These are phyloP conservation scores for Vombatus ursinus DNA, from an alignment of 2,113 vertebrate species.

Conservation along the genomic window DNA sequence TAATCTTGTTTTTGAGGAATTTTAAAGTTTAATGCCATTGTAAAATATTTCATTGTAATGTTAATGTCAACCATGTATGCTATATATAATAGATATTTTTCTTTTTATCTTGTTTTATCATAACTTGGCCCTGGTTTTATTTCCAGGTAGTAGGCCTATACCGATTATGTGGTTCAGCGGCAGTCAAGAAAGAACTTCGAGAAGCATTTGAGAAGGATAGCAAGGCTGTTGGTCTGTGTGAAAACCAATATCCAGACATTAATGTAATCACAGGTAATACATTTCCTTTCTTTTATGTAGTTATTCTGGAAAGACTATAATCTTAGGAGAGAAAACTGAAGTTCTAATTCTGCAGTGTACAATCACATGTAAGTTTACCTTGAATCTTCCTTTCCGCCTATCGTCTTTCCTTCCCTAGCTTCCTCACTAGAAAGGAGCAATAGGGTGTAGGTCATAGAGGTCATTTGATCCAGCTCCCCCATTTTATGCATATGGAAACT, in stretches of 20 bases:
- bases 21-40: neutral
- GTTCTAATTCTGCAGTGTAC: slow-evolving; percentile 9
- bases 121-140: slow-evolving; percentile 40
- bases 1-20: slow-evolving; percentile 30
- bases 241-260: slow-evolving; percentile 95
- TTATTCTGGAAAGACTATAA: slow-evolving; percentile 49
- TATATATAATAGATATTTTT: neutral
- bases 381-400: neutral
- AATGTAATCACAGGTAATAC: slow-evolving; percentile 99
- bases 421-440: neutral
- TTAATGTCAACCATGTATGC: slow-evolving; percentile 33
- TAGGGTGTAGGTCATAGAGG: neutral
- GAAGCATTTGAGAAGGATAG: slow-evolving; percentile 97
- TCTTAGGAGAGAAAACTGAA: slow-evolving; percentile 31
- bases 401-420: neutral
- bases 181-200: slow-evolving; percentile 97
- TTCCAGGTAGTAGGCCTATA: slow-evolving; percentile 97
- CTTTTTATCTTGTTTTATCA: slow-evolving; percentile 15
- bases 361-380: slow-evolving; percentile 28
- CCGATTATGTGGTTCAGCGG: slow-evolving; percentile 95
- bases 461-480: neutral
- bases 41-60: slow-evolving; percentile 32
- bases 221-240: slow-evolving; percentile 89
- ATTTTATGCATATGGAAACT: neutral
- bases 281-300: slow-evolving; percentile 39